Evolutionary conservation across 2,797 vertebrate species (phyloP), one percentile per base, ranked within the genome.

Genomic region (Oophaga sylvatica): DNA sequence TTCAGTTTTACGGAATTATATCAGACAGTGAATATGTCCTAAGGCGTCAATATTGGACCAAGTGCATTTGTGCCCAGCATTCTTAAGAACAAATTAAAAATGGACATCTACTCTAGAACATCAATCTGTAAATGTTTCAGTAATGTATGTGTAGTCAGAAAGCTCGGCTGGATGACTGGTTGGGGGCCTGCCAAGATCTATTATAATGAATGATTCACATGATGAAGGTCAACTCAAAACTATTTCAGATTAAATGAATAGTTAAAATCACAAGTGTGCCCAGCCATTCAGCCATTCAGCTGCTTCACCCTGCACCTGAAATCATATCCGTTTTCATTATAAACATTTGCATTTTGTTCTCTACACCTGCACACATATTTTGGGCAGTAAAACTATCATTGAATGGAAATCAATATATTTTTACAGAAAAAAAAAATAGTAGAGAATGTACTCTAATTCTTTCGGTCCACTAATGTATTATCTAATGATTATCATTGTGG

Each of bases 201-300:
- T 26, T 77, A 77, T 76, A 76, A 76, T 76, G 45, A 76, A 76
- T 76, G 73, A 53, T 77, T 77, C 75, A 77, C 45, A 56, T 77
- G n/a, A 77, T 77, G 75, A 77, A 77, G 75, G 75, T 77, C 75
- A 77, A 77, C 48, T 77, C 22, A 56, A 77, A 77, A 77, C 48
- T 56, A 77, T 77, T 77, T 77, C 75, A 56, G 22, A 77, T 70
- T 48, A 77, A 77, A 77, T 56, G 75, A 56, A 76, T 76, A 76
- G 73, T 45, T 76, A 26, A 77, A 77, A 53, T 56, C 75, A 56
- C 5, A 77, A 53, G 75, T 77, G 48, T 15, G 48, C 75, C 45
- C 26, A 56, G 26, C 22, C 48, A 56, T 77, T 77, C 26, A 56
- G 26, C 22, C 48, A 56, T 77, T 77, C 45, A 26, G 75, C 48